Conservation (phyloP, 2,797 vertebrate genomes). For the Jordanella pulchra region DNA sequence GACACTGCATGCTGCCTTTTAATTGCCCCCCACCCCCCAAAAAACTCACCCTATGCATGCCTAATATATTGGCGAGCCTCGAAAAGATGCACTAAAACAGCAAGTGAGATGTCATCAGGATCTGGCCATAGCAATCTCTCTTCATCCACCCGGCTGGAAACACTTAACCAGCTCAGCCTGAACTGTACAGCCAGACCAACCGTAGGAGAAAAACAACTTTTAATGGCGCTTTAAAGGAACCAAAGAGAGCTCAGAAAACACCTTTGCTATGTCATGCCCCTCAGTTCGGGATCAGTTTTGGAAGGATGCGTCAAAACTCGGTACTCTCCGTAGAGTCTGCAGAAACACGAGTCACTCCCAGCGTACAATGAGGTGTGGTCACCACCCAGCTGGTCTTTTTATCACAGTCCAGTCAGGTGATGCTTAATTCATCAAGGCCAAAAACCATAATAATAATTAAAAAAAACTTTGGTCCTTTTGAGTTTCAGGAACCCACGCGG, state of each 20-base stretch:
- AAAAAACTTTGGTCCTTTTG: conserved; percentile 6
- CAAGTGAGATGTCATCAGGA: conserved; percentile 21
- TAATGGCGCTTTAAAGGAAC: conserved; percentile 38
- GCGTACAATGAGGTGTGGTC: not conserved
- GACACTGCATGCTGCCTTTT: conserved; percentile 69
- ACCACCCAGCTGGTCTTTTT: not conserved
- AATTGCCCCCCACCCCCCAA: conserved; percentile 66
- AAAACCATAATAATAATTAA: not conserved
- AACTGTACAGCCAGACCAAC: conserved; percentile 30
- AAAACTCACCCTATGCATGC: conserved; percentile 18
- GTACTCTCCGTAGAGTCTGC: conserved; percentile 1
- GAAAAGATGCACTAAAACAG: conserved; percentile 20
- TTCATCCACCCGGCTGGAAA: conserved; percentile 46
- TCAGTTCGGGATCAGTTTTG: conserved; percentile 9
- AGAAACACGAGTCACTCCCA: not conserved
- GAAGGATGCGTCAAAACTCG: conserved; percentile 1
- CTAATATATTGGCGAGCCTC: conserved; percentile 9
- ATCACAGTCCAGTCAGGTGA: conserved; percentile 12
- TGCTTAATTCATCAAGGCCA: conserved; percentile 21
- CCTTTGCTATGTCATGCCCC: conserved; percentile 29
- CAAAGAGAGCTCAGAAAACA: conserved; percentile 51
- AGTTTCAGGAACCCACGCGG: not conserved
- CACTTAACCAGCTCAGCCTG: conserved; percentile 32
- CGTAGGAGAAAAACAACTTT: conserved; percentile 42
- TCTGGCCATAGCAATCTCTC: conserved; percentile 31